Evolutionary conservation across 2,888 invertebrate genomes (phyloP), one percentile per base, ranked within the genome.

Genomic region (Drosophila quasianomalipes): DNA sequence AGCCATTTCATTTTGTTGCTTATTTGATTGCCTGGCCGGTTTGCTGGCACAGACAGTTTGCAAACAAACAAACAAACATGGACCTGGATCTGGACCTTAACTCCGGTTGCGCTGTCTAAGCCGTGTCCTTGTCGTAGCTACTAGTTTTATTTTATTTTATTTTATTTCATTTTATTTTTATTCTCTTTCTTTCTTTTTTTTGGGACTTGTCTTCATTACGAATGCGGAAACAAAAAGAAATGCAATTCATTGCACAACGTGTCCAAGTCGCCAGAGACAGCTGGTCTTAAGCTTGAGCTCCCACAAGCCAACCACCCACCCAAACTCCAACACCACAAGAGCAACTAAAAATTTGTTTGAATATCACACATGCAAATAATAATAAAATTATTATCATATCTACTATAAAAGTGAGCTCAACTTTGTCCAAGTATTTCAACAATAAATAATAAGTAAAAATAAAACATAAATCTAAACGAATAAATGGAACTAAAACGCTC

Each of bases 1-100:
- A 86, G 80, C 76, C 81, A 86, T 89, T 89, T 85, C 77, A 89
- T 88, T 88, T 86, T 74, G 86, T 77, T 85, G 86, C 82, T 86
- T 86, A 83, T 81, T 85, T 85, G 89, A 89, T 85, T 86, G 85
- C 89, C 89, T 70, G 70, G 61, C 81, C 80, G 66, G 72, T 66
- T 76, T 74, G 72, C 73, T 70, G 68, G 74, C 55, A 74, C 74
- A 83, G 80, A 76, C 83, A 72, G 74, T 71, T 71, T 77, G 78
- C 80, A 83, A 78, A 71, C 70, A 73, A 28, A 71, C 79, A 75
- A 31, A 62, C 67, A 71, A 65, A 76, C 67, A 75, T 61, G 54
- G 51, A 39, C 37, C 26, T 39, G 16, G 28, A 52, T 16, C 37
- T 10, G 31, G 22, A 9, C 33, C 19, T 6, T 33, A 14, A 26